These are phyloP conservation scores for Drosophila equinoxialis DNA, from an alignment of 1,140 invertebrate species.

Conservation along the genomic window DNA sequence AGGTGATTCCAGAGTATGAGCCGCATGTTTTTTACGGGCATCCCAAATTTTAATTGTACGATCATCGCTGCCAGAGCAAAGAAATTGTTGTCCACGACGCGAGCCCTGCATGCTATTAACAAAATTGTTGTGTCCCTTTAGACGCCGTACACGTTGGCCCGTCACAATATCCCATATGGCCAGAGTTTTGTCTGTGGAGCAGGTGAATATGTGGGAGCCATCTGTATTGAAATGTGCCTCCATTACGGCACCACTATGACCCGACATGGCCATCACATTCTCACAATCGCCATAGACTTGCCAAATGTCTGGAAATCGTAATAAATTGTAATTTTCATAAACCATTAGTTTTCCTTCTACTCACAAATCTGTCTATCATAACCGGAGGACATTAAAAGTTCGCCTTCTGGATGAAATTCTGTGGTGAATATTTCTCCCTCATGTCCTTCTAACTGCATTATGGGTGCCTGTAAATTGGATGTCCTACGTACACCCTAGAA, in stretches of 20 bases:
- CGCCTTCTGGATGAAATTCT: conserved; percentile 98
- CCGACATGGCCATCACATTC: conserved; percentile 95
- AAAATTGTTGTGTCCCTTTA: conserved; percentile 95
- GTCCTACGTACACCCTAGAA: conserved; percentile 88
- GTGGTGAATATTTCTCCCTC: conserved; percentile 97
- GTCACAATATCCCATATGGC: conserved; percentile 97
- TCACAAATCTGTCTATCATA: conserved; percentile 98
- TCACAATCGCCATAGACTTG: conserved; percentile 99
- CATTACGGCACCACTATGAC: conserved; percentile 98
- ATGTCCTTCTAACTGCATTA: conserved; percentile 98
- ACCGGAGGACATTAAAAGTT: conserved; percentile 96
- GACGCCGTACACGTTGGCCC: conserved; percentile 93
- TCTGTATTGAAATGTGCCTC: conserved; percentile 98
- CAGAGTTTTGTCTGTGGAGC: conserved; percentile 97
- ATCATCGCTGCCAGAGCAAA: conserved; percentile 98
- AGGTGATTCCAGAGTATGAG: conserved; percentile 91
- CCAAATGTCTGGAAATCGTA: conserved; percentile 91
- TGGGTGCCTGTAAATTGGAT: conserved; percentile 95
- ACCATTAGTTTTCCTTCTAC: conserved; percentile 71
- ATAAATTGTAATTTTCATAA: background rate
- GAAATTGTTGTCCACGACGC: conserved; percentile 92
- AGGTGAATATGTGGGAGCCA: conserved; percentile 94
- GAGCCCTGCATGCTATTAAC: conserved; percentile 93
- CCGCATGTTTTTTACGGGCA: conserved; percentile 90
- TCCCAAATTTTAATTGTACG: conserved; percentile 96